These are phyloP conservation scores for Crocidura indochinensis DNA, from an alignment of 2,797 vertebrate genomes.

Conservation along the genomic window DNA sequence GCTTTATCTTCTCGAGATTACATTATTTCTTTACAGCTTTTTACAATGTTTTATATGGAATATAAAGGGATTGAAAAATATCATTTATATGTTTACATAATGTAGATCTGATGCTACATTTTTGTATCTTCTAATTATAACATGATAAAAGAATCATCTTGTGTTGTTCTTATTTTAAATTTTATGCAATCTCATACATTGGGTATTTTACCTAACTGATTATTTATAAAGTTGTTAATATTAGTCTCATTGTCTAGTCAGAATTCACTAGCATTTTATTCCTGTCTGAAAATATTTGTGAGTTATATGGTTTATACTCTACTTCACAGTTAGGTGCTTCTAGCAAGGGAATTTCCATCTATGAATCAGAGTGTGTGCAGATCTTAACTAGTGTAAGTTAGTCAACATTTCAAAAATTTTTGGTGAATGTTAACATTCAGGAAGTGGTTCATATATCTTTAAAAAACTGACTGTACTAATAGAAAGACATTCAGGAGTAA, in stretches of 20 bases:
- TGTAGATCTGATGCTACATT: background rate
- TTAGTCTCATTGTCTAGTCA: background rate
- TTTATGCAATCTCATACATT: background rate
- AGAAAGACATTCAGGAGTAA: background rate
- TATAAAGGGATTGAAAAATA: background rate
- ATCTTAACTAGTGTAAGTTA: background rate
- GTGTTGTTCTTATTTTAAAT: background rate
- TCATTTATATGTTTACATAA: background rate
- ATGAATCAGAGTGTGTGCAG: background rate
- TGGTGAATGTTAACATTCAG: background rate
- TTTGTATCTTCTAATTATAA: background rate
- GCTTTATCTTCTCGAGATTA: constrained; percentile 3
- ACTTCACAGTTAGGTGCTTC: background rate
- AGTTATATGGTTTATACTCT: background rate
- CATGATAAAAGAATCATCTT: background rate
- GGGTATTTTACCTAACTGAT: background rate
- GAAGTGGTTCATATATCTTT: background rate
- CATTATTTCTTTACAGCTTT: constrained; percentile 35
- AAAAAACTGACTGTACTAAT: background rate
- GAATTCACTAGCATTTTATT: background rate
- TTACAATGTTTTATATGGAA: background rate
- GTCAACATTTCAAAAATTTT: background rate
- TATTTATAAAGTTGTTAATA: background rate
- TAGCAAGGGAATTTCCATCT: too few relatives aligned
- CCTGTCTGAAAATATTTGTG: constrained; percentile 9